Base-by-base conservation (phyloP, 2,797 vertebrate genomes). In the Anguilla marmorata region DNA sequence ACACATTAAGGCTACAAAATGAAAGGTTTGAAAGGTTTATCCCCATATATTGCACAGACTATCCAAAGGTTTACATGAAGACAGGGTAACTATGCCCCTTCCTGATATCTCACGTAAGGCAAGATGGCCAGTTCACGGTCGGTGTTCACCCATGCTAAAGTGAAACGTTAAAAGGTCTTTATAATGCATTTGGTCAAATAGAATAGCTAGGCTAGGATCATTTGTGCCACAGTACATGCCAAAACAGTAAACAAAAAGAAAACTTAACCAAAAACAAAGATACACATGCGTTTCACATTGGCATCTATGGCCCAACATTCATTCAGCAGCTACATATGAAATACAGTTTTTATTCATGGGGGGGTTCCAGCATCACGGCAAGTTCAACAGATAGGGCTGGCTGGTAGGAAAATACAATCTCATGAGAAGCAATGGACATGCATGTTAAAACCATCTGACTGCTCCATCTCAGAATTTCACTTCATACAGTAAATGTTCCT, bases 1-100 rank as follows among this genome's bases (percentile, higher is more conserved):
- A 95, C 86, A 95, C 92, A 95, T 84, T 86, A 89, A 89, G 83
- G 69, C 83, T 87, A 89, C 82, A 89, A 87, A 89, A 80, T 19
- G 19, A 86, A 85, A 79, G 48, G 92, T 94, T 94, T 93, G 94
- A 94, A 95, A 95, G 92, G 95, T 95, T 96, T 95, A 95, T 58
- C 69, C 95, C 96, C 95, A 92, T 95, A 96, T 96, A 96, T 96
- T 96, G 96, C 95, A 96, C 96, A 94, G 93, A 95, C 96, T 96
- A 96, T 94, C 92, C 94, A 92, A 94, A 91, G 91, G 92, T 94
- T 93, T 92, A 94, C 92, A 92, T 93, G 93, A 93, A 91, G 89
- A 88, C 82, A 90, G 92, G 90, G 91, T 90, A 91, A 89, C 86
- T 12, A 82, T 76, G 69, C 58, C 37, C 85, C 93, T 93, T 93